Evolutionary conservation across 2,113 vertebrate species (phyloP).

Genomic region (Microcebus lehilahytsara): DNA sequence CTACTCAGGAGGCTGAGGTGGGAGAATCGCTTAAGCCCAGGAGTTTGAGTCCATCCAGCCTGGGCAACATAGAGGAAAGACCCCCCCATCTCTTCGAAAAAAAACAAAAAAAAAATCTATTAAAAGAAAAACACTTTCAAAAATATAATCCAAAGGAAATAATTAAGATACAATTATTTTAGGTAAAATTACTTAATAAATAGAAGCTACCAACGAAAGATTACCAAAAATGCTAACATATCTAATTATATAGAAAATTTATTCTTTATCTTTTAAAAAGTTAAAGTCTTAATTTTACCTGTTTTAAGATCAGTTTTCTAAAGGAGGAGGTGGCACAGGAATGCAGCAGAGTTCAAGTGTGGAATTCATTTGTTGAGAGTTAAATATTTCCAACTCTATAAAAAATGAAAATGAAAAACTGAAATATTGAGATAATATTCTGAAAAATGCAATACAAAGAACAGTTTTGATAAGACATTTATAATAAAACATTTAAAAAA

Average conservation of each 20-base stretch:
- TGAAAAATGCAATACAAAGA: constrained; percentile 50
- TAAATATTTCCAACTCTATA: constrained; percentile 82
- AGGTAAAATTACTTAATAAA: constrained; percentile 54
- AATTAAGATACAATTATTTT: constrained; percentile 13
- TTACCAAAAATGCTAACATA: constrained; percentile 13
- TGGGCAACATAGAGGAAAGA: no score
- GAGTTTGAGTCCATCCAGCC: no score
- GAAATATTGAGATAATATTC: neutral
- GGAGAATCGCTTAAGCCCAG: no score
- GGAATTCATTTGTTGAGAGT: constrained; percentile 91
- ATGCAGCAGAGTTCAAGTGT: constrained; percentile 85
- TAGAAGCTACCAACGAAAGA: neutral
- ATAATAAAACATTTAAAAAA: constrained; percentile 33
- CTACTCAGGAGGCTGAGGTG: no score
- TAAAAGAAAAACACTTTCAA: constrained; percentile 59
- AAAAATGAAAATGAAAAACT: constrained; percentile 63
- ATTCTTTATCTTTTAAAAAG: constrained; percentile 52
- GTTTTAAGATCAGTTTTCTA: constrained; percentile 91
- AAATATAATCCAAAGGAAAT: constrained; percentile 44
- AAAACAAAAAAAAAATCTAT: neutral
- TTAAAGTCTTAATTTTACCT: constrained; percentile 83
- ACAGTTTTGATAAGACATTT: constrained; percentile 14
- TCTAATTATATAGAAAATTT: constrained; percentile 12
- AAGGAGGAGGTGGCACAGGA: constrained; percentile 86
- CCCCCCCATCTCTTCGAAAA: no score